phyloP scores from a whole-genome alignment of 2,113 vertebrate species.

The Myiopsitta monachus region DNA sequence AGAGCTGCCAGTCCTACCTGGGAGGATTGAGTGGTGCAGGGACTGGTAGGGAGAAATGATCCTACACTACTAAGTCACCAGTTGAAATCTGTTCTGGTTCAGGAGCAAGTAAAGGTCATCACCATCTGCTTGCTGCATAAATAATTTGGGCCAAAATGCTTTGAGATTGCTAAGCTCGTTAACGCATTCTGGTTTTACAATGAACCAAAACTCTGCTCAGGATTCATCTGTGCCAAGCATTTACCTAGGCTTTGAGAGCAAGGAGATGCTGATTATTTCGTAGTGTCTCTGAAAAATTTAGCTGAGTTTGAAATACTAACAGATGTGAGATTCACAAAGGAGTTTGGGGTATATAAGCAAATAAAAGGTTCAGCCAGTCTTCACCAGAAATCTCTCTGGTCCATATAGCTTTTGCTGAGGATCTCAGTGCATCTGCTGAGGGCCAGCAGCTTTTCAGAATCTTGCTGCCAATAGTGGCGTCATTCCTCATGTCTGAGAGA shows the following conservation, averaged over 20 bases:
- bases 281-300: neutral
- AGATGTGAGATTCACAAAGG: neutral
- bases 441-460: neutral
- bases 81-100: neutral
- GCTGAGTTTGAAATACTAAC: neutral
- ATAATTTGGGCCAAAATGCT: neutral
- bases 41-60: neutral
- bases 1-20: neutral
- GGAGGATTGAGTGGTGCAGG: neutral
- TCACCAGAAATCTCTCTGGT: neutral
- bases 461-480: neutral
- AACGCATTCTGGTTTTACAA: neutral
- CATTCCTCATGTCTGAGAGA: neutral
- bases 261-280: neutral
- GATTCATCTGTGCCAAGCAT: neutral
- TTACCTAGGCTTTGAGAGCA: neutral
- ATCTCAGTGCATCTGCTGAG: neutral
- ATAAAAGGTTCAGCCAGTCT: neutral
- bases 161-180: neutral
- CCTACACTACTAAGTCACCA: neutral
- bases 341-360: neutral
- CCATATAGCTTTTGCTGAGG: neutral
- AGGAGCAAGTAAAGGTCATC: neutral
- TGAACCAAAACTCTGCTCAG: neutral
- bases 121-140: conserved; percentile 10